Evolutionary conservation across 2,797 vertebrate species (phyloP).

Genomic region (Tamandua tetradactyla): DNA sequence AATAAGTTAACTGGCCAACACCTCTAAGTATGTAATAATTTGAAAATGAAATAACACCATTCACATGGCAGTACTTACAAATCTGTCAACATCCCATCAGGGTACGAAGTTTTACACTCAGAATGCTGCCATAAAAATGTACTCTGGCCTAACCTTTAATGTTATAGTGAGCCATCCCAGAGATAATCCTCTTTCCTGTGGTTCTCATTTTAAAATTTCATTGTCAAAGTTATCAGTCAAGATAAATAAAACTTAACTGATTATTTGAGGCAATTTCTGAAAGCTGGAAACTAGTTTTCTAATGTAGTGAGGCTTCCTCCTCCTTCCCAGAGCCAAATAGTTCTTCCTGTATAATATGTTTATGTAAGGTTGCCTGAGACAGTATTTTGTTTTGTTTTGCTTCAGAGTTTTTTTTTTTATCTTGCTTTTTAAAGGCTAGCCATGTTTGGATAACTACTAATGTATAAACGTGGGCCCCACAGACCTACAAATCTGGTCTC

Average conservation of each 20-base stretch:
- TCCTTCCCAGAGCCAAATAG: neutral
- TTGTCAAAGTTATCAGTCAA: slow-evolving; percentile 41
- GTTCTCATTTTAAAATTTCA: slow-evolving; percentile 44
- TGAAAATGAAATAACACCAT: slow-evolving; percentile 59
- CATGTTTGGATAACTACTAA: slow-evolving; percentile 1
- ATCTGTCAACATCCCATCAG: slow-evolving; percentile 35
- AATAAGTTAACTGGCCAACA: slow-evolving; percentile 30
- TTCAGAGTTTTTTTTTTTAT: neutral
- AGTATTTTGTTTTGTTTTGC: neutral
- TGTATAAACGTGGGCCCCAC: neutral
- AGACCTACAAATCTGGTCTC: neutral
- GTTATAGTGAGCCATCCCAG: neutral
- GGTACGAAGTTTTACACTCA: slow-evolving; percentile 38
- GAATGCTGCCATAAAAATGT: slow-evolving; percentile 4
- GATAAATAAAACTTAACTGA: slow-evolving; percentile 12
- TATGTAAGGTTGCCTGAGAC: neutral
- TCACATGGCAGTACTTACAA: slow-evolving; percentile 23
- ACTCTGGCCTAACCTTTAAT: neutral
- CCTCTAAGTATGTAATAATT: slow-evolving; percentile 51
- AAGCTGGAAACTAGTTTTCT: slow-evolving; percentile 42
- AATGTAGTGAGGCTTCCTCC: neutral
- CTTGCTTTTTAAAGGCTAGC: slow-evolving; percentile 2
- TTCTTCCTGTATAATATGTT: neutral
- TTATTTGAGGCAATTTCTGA: slow-evolving; percentile 19
- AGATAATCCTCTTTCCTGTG: neutral